A percentile compares a stretch with the other conserved stretches of the same genome.
Conservation (phyloP, 2,113 vertebrate species). For the Agelaius phoeniceus region DNA sequence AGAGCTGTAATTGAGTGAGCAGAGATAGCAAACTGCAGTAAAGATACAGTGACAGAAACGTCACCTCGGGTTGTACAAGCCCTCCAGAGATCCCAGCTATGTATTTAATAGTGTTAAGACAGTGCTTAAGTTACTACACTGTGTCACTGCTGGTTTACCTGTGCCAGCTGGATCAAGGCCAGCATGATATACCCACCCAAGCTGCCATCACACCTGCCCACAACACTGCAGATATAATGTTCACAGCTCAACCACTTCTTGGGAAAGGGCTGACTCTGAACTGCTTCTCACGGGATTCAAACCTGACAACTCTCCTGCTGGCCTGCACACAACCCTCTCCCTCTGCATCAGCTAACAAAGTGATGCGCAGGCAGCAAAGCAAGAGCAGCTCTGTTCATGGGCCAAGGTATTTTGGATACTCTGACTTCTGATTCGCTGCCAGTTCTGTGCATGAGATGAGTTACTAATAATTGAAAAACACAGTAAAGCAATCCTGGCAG, state of each 20-base stretch:
- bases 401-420: not conserved
- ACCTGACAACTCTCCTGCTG: not conserved
- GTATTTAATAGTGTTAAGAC: slow-evolving; percentile 40
- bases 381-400: not conserved
- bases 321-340: not conserved
- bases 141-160: slow-evolving; percentile 37
- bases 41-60: not conserved
- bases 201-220: slow-evolving; percentile 37
- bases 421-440: not conserved
- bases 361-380: not conserved
- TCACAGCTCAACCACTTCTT: not conserved
- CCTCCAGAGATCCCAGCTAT: not conserved
- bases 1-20: not conserved
- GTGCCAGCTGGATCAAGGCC: slow-evolving; percentile 49
- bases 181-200: not conserved
- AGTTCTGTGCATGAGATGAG: not conserved
- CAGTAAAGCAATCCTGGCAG: not conserved
- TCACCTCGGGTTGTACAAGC: slow-evolving; percentile 17
- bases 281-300: not conserved
- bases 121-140: not conserved
- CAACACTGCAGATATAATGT: not conserved
- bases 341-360: not conserved
- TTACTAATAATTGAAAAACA: slow-evolving; percentile 17
- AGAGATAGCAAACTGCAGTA: not conserved
- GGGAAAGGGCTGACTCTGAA: not conserved